Evolutionary conservation across 1,140 invertebrate genomes (phyloP).

Genomic region (Macrobrachium rosenbergii): DNA sequence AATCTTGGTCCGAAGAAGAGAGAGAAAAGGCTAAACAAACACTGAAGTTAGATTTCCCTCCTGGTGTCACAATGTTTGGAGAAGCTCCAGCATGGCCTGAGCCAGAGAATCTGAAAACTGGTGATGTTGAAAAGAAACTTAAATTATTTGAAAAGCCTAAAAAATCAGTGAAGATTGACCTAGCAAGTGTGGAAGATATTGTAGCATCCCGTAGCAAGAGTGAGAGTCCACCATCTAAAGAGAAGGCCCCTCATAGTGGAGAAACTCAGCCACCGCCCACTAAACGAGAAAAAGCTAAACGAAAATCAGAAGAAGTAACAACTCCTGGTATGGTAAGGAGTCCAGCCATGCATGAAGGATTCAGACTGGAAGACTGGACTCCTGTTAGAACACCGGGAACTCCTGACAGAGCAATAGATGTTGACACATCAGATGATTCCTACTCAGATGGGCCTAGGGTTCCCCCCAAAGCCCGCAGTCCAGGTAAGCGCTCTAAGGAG

Average conservation of each 20-base stretch:
- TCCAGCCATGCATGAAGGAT: constrained; percentile 71
- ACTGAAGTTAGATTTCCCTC: constrained; percentile 78
- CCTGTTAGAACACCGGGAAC: constrained; percentile 68
- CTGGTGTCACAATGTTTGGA: constrained; percentile 69
- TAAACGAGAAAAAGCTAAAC: constrained; percentile 66
- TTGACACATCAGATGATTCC: constrained; percentile 65
- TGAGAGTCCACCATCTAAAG: constrained; percentile 28
- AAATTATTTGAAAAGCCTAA: constrained; percentile 65
- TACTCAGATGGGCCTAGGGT: constrained; percentile 53
- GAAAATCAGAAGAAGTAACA: constrained; percentile 66
- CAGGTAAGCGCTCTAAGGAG: constrained; percentile 56
- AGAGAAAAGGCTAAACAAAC: constrained; percentile 77
- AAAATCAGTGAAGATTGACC: constrained; percentile 60
- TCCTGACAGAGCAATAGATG: constrained; percentile 61
- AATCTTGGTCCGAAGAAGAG: constrained; percentile 74
- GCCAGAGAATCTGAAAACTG: constrained; percentile 43
- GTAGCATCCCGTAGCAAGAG: constrained; percentile 19
- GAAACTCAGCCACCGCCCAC: constrained; percentile 29
- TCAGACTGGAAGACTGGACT: constrained; percentile 71
- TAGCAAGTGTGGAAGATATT: constrained; percentile 27
- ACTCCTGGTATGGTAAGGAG: constrained; percentile 70
- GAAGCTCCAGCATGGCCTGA: constrained; percentile 54
- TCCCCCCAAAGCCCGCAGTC: constrained; percentile 58
- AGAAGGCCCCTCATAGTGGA: background rate
- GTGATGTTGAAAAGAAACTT: constrained; percentile 58